Evolutionary conservation across 1,140 invertebrate species (phyloP).

Genomic region (Bombyx mori): ASM3026992v2 NC_085121.1:13971001-13971500

Average conservation of each 20-base stretch:
- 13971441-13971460: too few relatives aligned
- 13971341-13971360: too few relatives aligned
- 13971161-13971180: conserved; percentile 48
- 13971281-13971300: too few relatives aligned
- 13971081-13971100: conserved; percentile 1
- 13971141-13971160: conserved; percentile 29
- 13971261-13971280: neutral
- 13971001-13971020: neutral
- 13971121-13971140: conserved; percentile 21
- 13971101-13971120: conserved; percentile 21
- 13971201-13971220: conserved; percentile 33
- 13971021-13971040: neutral
- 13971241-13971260: conserved; percentile 22
- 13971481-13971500: too few relatives aligned
- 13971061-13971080: conserved; percentile 9
- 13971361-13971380: too few relatives aligned
- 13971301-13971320: too few relatives aligned
- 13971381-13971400: too few relatives aligned
- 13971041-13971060: conserved; percentile 27
- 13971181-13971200: conserved; percentile 33
- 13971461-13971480: too few relatives aligned
- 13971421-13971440: too few relatives aligned
- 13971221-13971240: conserved; percentile 40
- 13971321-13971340: too few relatives aligned
- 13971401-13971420: too few relatives aligned